A percentile compares a stretch with the other conserved stretches of the same genome.
phyloP scores from a whole-genome alignment of 2,888 invertebrate genomes.

The Rhingia rostrata region DNA sequence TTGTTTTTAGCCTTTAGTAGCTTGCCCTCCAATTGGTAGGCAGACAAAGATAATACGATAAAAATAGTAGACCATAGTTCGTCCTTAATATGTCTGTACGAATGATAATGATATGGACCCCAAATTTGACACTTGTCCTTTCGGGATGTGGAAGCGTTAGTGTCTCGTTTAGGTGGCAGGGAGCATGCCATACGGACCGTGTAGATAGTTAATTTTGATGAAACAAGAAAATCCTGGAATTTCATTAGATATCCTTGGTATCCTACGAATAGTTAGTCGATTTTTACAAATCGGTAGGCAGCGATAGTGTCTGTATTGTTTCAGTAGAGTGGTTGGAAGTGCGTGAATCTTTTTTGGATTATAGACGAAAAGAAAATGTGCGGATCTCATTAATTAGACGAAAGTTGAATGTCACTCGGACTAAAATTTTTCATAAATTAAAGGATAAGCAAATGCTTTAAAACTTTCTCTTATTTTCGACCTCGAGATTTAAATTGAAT shows the following conservation, averaged over 20 bases:
- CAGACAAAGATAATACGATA: slow-evolving; percentile 61
- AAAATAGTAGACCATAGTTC: slow-evolving; percentile 61
- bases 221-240: slow-evolving; percentile 62
- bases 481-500: no score
- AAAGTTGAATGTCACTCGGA: background rate
- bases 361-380: background rate
- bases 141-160: slow-evolving; percentile 1
- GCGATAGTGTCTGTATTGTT: background rate
- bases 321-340: background rate
- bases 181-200: slow-evolving; percentile 32
- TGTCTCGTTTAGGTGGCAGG: background rate
- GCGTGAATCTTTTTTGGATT: slow-evolving; percentile 5
- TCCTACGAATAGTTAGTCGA: slow-evolving; percentile 35
- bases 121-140: slow-evolving; percentile 69
- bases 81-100: slow-evolving; percentile 68
- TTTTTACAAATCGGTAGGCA: background rate
- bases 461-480: no score
- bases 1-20: slow-evolving; percentile 46
- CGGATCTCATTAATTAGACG: slow-evolving; percentile 15
- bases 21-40: background rate
- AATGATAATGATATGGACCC: slow-evolving; percentile 74
- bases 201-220: slow-evolving; percentile 65
- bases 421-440: no score
- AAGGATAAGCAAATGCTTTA: no score
- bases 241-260: slow-evolving; percentile 64